A percentile compares a stretch with the other conserved stretches of the same genome.
Evolutionary conservation across 2,888 invertebrate genomes (phyloP).

Genomic region (Philhelius pedissequus): DNA sequence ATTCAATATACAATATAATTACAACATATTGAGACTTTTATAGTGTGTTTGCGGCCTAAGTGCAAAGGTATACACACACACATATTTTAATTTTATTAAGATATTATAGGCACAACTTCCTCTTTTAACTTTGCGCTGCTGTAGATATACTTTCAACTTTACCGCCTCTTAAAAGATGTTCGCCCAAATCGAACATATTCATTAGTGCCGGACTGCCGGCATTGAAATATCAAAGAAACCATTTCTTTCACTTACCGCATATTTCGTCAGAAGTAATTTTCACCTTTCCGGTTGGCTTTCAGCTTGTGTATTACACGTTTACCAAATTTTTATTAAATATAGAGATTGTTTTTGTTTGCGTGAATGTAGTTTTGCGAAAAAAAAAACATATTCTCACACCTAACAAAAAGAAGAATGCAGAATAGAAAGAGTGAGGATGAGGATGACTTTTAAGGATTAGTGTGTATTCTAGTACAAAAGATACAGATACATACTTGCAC

Average conservation of each 20-base stretch:
- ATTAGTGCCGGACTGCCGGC: conserved; percentile 26
- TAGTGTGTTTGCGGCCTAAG: conserved; percentile 11
- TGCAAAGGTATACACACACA: not conserved
- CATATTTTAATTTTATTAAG: not conserved
- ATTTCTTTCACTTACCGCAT: conserved; percentile 51
- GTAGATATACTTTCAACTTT: conserved; percentile 38
- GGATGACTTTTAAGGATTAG: conserved; percentile 52
- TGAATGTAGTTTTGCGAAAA: conserved; percentile 33
- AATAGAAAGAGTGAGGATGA: not conserved
- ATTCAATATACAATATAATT: not conserved
- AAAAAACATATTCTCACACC: conserved; percentile 44
- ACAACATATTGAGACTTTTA: conserved; percentile 3
- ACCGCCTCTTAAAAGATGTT: conserved; percentile 12
- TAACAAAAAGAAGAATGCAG: conserved; percentile 40
- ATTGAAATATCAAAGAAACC: conserved; percentile 52
- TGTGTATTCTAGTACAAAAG: not conserved
- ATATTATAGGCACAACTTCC: conserved; percentile 10
- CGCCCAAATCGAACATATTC: conserved; percentile 5
- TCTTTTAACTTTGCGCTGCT: conserved; percentile 1
- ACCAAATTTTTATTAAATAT: too few species aligned
- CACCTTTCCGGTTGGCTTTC: conserved; percentile 1
- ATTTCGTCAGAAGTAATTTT: conserved; percentile 48
- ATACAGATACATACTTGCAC: not conserved
- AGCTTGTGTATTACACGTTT: not conserved
- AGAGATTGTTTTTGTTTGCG: too few species aligned